These are phyloP conservation scores for Vulpes vulpes DNA, from an alignment of 2,113 vertebrate species.

Conservation along the genomic window DNA sequence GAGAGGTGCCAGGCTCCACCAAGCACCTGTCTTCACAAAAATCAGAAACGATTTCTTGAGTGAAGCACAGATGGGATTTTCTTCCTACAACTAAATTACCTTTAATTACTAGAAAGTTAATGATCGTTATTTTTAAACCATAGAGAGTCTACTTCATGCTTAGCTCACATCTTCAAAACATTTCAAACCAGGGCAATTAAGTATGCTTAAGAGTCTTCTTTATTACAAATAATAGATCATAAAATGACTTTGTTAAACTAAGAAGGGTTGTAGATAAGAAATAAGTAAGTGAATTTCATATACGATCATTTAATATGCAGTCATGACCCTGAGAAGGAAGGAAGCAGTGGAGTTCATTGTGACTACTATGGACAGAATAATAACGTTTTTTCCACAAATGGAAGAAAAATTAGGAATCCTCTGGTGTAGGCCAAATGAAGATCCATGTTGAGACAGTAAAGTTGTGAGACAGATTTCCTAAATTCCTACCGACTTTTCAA, in stretches of 20 bases:
- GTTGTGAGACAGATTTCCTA: background rate
- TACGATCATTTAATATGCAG: background rate
- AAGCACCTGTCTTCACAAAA: background rate
- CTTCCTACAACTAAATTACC: slow-evolving; percentile 3
- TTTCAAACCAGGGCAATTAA: background rate
- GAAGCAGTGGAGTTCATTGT: background rate
- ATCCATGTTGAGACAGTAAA: background rate
- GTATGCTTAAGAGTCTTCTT: background rate
- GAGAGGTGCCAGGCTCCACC: background rate
- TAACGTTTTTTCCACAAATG: background rate
- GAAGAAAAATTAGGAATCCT: background rate
- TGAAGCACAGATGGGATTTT: background rate
- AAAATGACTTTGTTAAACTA: background rate
- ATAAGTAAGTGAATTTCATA: background rate
- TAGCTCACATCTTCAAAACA: slow-evolving; percentile 1
- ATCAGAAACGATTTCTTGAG: background rate
- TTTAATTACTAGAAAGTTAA: slow-evolving; percentile 33
- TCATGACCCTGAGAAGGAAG: background rate
- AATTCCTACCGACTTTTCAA: background rate
- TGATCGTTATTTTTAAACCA: background rate
- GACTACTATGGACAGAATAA: background rate
- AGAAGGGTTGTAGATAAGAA: background rate
- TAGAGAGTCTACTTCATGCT: slow-evolving; percentile 2
- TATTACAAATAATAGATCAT: slow-evolving; percentile 16
- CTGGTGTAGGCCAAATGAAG: background rate